Percentiles rank a stretch among this genome's conserved stretches.
phyloP scores from a whole-genome alignment of 2,888 invertebrate genomes.

The Spodoptera picta region DNA sequence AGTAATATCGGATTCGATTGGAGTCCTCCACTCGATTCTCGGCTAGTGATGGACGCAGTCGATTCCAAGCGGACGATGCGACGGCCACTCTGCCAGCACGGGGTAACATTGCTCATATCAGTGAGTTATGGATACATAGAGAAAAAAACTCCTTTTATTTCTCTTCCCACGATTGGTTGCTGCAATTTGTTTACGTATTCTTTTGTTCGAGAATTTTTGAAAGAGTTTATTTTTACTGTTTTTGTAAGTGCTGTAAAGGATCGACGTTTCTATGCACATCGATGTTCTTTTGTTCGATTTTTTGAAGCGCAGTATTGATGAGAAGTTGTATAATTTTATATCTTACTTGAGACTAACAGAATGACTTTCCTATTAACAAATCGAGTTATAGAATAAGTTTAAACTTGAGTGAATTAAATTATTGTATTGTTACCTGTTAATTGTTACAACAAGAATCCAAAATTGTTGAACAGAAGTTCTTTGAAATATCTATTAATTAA shows the following conservation, averaged over 20 bases:
- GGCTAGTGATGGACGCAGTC: constrained; percentile 45
- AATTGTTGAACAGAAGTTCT: no score
- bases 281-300: no score
- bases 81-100: constrained; percentile 36
- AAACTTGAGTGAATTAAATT: no score
- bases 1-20: constrained; percentile 42
- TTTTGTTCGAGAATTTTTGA: constrained; percentile 21
- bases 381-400: no score
- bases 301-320: no score
- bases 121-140: constrained; percentile 44
- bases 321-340: no score
- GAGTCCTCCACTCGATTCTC: constrained; percentile 39
- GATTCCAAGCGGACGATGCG: constrained; percentile 28
- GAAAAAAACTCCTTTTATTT: constrained; percentile 47
- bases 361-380: no score
- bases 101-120: constrained; percentile 34
- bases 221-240: constrained; percentile 2
- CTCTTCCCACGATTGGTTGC: constrained; percentile 9
- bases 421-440: no score
- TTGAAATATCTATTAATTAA: no score
- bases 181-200: constrained; percentile 24
- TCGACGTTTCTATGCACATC: background rate
- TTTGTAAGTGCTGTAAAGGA: background rate
- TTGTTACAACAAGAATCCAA: no score
- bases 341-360: no score